Conservation (phyloP, 2,797 vertebrate species). For the Microchirus variegatus region DNA sequence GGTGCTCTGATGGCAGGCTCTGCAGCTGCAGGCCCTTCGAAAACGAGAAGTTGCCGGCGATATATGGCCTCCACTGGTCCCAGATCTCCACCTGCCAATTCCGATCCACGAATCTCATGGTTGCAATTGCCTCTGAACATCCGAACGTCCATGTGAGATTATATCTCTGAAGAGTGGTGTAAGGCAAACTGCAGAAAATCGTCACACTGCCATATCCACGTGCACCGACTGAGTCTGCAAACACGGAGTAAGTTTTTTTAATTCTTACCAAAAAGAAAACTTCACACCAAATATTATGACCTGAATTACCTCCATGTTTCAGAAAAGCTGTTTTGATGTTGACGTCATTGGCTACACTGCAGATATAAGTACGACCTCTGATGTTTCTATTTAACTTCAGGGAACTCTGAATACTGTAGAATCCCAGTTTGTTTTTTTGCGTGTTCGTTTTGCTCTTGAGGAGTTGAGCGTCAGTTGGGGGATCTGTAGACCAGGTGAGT, state of each 20-base stretch:
- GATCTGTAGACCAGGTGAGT: constrained; percentile 25
- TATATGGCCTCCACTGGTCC: constrained; percentile 14
- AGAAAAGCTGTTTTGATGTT: constrained; percentile 14
- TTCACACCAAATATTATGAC: neutral
- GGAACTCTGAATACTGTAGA: constrained; percentile 16
- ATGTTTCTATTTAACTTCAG: neutral
- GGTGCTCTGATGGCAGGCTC: constrained; percentile 1
- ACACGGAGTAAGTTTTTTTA: neutral
- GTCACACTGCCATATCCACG: neutral
- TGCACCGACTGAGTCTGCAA: neutral
- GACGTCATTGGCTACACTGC: neutral
- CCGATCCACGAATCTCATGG: neutral
- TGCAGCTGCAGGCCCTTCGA: constrained; percentile 6
- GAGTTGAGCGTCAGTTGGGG: neutral
- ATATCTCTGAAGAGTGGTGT: neutral
- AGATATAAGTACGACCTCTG: constrained; percentile 14
- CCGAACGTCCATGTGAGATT: constrained; percentile 28
- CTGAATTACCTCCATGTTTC: constrained; percentile 8
- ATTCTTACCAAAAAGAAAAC: neutral
- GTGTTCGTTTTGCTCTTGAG: constrained; percentile 10
- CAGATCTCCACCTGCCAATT: neutral
- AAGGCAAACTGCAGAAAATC: constrained; percentile 26
- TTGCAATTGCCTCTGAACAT: neutral
- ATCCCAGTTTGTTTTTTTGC: neutral
- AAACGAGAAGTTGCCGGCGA: neutral